These are phyloP conservation scores for Cyphomyrus plagiostoma DNA, from an alignment of 2,113 vertebrate genomes.

Conservation along the genomic window DNA sequence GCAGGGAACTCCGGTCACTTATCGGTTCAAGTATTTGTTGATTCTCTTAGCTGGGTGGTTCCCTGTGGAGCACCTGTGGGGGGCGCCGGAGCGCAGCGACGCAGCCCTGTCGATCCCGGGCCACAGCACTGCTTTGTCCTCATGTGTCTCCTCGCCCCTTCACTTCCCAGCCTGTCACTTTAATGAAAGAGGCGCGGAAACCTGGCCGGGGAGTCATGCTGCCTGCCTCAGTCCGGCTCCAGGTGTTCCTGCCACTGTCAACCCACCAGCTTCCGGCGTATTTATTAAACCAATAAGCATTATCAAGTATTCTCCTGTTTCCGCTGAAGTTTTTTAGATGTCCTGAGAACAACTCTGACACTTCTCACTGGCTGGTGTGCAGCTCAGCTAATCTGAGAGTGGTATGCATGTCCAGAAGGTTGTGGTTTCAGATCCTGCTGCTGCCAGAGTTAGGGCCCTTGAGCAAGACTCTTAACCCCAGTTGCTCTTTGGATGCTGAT, in stretches of 20 bases:
- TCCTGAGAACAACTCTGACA: neutral
- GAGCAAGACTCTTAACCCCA: neutral
- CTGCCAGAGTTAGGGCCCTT: neutral
- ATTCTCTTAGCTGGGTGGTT: neutral
- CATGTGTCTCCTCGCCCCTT: neutral
- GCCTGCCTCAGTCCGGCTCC: neutral
- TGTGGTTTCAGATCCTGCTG: neutral
- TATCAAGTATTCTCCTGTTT: neutral
- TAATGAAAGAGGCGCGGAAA: neutral
- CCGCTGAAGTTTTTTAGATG: neutral
- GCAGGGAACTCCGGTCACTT: neutral
- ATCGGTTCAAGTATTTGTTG: neutral
- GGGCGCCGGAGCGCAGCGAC: neutral
- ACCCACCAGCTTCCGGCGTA: neutral
- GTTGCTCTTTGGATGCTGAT: neutral
- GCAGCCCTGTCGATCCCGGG: neutral
- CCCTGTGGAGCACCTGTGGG: neutral
- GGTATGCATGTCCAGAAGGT: neutral
- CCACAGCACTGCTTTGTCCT: neutral
- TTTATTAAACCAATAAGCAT: neutral
- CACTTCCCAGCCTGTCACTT: neutral
- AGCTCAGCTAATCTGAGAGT: neutral
- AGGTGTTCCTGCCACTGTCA: neutral
- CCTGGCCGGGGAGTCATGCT: neutral
- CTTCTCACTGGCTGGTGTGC: neutral